A percentile compares a stretch with the other conserved stretches of the same genome.
Evolutionary conservation across 2,113 vertebrate genomes (phyloP).

Genomic region (Megaceryle torquata): DNA sequence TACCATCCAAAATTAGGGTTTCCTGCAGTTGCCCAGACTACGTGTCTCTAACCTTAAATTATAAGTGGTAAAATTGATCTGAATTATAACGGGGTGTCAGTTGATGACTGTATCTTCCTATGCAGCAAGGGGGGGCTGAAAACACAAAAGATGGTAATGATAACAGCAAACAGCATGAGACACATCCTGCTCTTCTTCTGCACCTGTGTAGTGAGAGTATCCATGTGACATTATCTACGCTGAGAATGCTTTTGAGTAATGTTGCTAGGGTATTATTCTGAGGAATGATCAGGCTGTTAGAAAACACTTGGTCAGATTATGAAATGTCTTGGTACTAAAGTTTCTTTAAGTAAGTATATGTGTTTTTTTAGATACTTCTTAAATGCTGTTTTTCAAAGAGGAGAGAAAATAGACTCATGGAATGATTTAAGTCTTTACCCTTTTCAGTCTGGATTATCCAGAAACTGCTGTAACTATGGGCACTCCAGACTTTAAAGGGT

Average conservation of each 20-base stretch:
- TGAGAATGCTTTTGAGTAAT: not conserved
- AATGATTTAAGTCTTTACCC: constrained; percentile 41
- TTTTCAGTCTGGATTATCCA: constrained; percentile 70
- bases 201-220: not conserved
- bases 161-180: not conserved
- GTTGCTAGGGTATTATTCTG: not conserved
- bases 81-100: not conserved
- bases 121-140: not conserved
- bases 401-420: not conserved
- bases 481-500: constrained; percentile 82
- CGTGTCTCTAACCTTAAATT: not conserved
- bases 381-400: not conserved
- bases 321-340: not conserved
- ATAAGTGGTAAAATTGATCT: not conserved
- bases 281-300: not conserved
- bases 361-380: not conserved
- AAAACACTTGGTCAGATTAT: not conserved
- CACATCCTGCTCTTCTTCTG: not conserved
- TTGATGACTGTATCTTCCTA: not conserved
- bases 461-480: constrained; percentile 55
- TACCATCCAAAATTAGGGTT: not conserved
- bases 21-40: not conserved
- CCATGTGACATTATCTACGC: not conserved
- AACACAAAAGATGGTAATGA: not conserved
- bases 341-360: not conserved